Conservation (phyloP, 2,888 invertebrate genomes). For the Drosophila neonasuta region DNA sequence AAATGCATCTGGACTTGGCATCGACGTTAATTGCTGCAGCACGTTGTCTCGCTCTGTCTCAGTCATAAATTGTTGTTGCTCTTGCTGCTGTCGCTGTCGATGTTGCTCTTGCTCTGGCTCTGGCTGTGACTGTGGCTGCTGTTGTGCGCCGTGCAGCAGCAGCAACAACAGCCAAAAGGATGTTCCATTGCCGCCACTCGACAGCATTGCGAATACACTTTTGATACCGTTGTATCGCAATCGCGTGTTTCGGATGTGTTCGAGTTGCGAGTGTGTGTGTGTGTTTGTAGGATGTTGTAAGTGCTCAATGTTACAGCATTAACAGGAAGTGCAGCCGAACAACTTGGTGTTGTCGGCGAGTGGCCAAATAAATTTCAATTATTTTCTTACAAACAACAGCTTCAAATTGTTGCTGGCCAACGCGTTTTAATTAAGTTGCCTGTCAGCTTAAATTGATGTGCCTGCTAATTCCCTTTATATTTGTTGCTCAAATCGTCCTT, state of each 20-base stretch:
- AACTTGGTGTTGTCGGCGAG: conserved; percentile 28
- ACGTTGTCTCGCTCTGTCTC: background rate
- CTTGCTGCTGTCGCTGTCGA: background rate
- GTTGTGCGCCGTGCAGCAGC: conserved; percentile 22
- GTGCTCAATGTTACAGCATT: conserved; percentile 44
- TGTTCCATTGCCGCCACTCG: conserved; percentile 7
- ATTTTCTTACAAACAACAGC: conserved; percentile 49
- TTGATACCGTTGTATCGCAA: background rate
- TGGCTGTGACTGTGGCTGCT: background rate
- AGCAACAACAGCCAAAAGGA: conserved; percentile 23
- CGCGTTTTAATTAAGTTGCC: conserved; percentile 71
- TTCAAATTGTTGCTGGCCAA: conserved; percentile 44
- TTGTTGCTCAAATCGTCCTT: background rate
- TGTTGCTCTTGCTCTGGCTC: conserved; percentile 5
- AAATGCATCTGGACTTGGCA: conserved; percentile 26
- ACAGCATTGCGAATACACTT: conserved; percentile 28
- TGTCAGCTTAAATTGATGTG: conserved; percentile 62
- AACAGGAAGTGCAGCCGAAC: conserved; percentile 45
- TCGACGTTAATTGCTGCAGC: conserved; percentile 46
- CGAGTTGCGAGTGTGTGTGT: background rate
- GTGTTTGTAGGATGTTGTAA: conserved; percentile 3
- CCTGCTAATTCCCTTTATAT: conserved; percentile 45
- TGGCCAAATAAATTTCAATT: conserved; percentile 63
- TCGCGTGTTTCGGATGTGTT: background rate
- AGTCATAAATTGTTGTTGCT: conserved; percentile 18